Evolutionary conservation across 2,888 invertebrate species (phyloP).

Genomic region (Habroteleia sp.): DNA sequence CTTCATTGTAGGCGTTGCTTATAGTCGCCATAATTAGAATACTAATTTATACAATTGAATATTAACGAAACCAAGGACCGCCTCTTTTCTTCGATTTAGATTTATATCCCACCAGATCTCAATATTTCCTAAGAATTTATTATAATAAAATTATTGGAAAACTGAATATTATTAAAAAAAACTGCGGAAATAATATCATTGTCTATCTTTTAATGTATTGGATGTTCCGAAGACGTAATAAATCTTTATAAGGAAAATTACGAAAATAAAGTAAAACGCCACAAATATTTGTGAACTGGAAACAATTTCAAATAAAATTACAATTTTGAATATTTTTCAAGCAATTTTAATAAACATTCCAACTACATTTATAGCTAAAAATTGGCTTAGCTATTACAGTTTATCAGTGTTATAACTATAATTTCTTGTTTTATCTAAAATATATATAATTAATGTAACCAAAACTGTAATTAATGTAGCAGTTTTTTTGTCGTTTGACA

Average conservation of each 20-base stretch:
- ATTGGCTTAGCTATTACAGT: too few species aligned
- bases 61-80: slow-evolving; percentile 13
- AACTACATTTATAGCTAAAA: too few species aligned
- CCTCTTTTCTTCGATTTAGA: slow-evolving; percentile 18
- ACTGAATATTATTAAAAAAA: slow-evolving; percentile 10
- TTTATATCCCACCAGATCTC: slow-evolving; percentile 11
- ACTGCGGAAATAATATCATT: slow-evolving; percentile 37
- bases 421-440: too few species aligned
- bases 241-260: slow-evolving; percentile 14
- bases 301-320: too few species aligned
- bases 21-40: slow-evolving; percentile 39
- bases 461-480: too few species aligned
- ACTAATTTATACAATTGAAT: slow-evolving; percentile 15
- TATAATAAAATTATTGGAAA: slow-evolving; percentile 44
- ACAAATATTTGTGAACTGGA: too few species aligned
- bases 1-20: slow-evolving; percentile 38
- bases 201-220: slow-evolving; percentile 1
- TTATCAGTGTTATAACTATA: too few species aligned
- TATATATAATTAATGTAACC: too few species aligned
- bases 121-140: slow-evolving; percentile 42
- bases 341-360: too few species aligned
- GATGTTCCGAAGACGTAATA: slow-evolving; percentile 11
- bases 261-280: too few species aligned
- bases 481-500: too few species aligned
- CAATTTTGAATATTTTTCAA: too few species aligned